Conservation (phyloP, 2,113 vertebrate genomes). For the Otis tarda region DNA sequence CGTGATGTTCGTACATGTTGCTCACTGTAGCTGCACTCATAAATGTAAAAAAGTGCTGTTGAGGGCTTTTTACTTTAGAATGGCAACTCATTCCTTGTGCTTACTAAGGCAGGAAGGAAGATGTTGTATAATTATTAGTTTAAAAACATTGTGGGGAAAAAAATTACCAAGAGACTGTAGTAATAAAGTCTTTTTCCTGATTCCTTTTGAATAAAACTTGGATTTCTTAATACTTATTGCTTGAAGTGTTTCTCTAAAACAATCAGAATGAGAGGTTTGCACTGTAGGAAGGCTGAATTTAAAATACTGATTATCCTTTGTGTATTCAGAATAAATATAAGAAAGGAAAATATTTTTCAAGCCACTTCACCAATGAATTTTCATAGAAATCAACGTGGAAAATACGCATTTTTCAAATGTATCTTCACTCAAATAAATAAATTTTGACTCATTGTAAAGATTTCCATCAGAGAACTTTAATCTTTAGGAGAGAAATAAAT, state of each 20-base stretch:
- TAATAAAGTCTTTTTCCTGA: neutral
- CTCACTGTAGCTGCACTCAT: neutral
- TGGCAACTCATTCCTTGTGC: neutral
- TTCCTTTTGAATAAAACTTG: neutral
- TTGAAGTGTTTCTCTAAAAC: neutral
- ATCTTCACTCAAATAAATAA: neutral
- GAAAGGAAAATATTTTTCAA: neutral
- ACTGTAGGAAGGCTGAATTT: neutral
- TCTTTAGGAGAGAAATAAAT: neutral
- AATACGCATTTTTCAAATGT: neutral
- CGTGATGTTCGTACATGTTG: rapidly evolving
- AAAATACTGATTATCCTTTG: neutral
- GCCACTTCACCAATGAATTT: neutral
- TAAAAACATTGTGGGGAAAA: too few species aligned
- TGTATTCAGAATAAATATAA: neutral
- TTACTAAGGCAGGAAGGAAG: neutral
- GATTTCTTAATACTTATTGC: neutral
- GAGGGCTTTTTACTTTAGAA: neutral
- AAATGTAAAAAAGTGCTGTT: neutral
- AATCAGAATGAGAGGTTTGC: neutral
- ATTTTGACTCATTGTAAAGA: neutral
- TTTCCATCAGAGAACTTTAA: neutral
- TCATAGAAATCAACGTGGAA: neutral
- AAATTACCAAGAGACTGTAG: neutral
- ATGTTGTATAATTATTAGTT: too few species aligned